Base-by-base conservation (phyloP, 2,888 invertebrate species). In the Oscheius sp. region DNA sequence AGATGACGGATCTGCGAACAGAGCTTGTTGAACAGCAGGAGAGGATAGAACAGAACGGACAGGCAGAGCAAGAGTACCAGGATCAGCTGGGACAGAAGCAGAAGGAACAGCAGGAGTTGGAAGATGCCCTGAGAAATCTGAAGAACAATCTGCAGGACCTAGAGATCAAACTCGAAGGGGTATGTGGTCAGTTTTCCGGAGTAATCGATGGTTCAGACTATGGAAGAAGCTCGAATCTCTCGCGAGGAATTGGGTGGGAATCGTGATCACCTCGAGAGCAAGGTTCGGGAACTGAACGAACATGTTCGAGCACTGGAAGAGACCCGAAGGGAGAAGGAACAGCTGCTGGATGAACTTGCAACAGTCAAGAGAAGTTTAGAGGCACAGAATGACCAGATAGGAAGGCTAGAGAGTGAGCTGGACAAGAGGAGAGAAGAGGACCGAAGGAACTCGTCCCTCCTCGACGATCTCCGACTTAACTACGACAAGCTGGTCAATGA, bases 401-500 rank as follows among this genome's bases (percentile, higher is more conserved):
- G 29, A 55, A 9, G 68, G 9, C 42, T 68, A 2, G 68, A 68
- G 21, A 7, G 53, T n/a, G 68, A 68, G 21, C 21, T 68, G 2
- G 37, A 13, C 10, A 68, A 53, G 29, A 11, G 51, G n/a, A 68
- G 53, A n/a, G 68, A 68, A 11, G 68, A 68, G 68, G 78, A 57
- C 62, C 70, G 5, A 70, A 78, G 59, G 35, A 65, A 78, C 1
- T 10, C 57, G 2, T 3, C 48, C 11, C 72, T 82, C 2, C 32
- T 82, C 11, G 80, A 80, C 21, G 82, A 82, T 60, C 37, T 82
- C 0, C 58, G 82, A 50, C 32, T 13, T 2, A 82, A 82, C 59
- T 79, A 76, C 58, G 82, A 80, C 55, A 70, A 74, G 42, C 32
- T 82, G 71, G 76, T 75, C n/a, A 78, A 77, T 55, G 82, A 82